Percentiles rank a stretch among this genome's conserved stretches.
Conservation (phyloP, 2,113 vertebrate species). For the Beaufortia kweichowensis region DNA sequence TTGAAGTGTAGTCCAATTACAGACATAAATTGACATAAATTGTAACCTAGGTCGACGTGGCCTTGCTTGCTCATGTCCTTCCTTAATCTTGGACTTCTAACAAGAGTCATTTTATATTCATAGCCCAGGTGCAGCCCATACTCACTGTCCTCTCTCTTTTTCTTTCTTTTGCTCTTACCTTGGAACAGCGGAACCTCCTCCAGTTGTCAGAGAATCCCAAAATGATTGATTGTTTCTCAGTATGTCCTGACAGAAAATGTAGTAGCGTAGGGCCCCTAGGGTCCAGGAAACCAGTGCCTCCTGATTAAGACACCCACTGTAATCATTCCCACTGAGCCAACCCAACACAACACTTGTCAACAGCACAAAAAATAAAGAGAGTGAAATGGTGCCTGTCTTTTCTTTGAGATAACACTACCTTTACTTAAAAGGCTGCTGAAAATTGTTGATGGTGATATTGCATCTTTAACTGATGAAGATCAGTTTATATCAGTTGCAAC, state of each 20-base stretch:
- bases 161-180: constrained; percentile 62
- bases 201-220: constrained; percentile 69
- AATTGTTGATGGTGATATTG: constrained; percentile 64
- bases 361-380: constrained; percentile 55
- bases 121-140: constrained; percentile 68
- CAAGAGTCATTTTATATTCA: constrained; percentile 87
- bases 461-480: constrained; percentile 71
- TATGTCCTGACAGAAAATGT: constrained; percentile 84
- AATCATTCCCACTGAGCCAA: constrained; percentile 81
- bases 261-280: constrained; percentile 86
- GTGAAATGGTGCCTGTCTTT: constrained; percentile 29
- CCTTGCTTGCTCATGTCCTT: constrained; percentile 77
- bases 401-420: constrained; percentile 31
- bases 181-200: constrained; percentile 75
- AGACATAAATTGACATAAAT: constrained; percentile 77
- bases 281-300: constrained; percentile 82
- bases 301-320: constrained; percentile 87
- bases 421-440: constrained; percentile 44
- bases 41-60: constrained; percentile 77
- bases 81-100: constrained; percentile 82
- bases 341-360: constrained; percentile 67
- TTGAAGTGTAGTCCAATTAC: constrained; percentile 60
- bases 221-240: constrained; percentile 97
- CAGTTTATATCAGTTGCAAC: constrained; percentile 72
- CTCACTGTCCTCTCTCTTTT: constrained; percentile 71